A percentile compares a stretch with the other conserved stretches of the same genome.
These are phyloP conservation scores for Myotis brandtii DNA, from an alignment of 2,113 vertebrate genomes.

Conservation along the genomic window DNA sequence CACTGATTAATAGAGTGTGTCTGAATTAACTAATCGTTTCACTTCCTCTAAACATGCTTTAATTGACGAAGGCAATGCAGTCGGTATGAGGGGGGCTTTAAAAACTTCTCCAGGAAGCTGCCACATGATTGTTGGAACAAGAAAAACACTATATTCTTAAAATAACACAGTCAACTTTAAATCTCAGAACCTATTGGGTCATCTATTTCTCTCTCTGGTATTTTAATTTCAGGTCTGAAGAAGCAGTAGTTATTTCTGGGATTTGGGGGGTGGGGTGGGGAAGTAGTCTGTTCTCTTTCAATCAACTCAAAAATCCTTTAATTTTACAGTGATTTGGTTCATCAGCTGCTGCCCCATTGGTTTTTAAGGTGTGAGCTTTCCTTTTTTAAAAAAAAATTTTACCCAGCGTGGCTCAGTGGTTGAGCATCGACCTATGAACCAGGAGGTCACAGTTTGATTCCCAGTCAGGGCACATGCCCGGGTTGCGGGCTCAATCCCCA, in stretches of 20 bases:
- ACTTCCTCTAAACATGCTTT: not conserved
- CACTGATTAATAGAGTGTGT: not conserved
- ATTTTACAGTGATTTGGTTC: not conserved
- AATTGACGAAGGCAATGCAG: not conserved
- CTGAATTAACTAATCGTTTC: not conserved
- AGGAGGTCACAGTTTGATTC: too few species aligned
- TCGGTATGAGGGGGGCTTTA: not conserved
- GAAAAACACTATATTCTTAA: constrained; percentile 25
- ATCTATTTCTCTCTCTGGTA: not conserved
- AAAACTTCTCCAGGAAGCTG: not conserved
- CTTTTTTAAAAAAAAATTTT: not conserved
- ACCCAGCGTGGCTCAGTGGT: too few species aligned
- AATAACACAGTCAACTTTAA: not conserved
- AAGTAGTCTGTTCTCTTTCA: not conserved
- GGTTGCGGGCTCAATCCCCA: too few species aligned
- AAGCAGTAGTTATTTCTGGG: not conserved
- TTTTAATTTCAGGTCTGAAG: not conserved
- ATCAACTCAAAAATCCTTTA: not conserved
- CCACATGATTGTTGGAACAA: not conserved
- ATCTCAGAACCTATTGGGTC: not conserved
- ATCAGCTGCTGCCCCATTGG: too few species aligned
- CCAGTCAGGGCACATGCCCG: too few species aligned
- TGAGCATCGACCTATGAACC: too few species aligned
- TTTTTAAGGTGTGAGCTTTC: fast-evolving
- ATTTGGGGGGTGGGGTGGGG: too few species aligned